A percentile compares a stretch with the other conserved stretches of the same genome.
Evolutionary conservation across 2,113 vertebrate species (phyloP).

Genomic region (Peromyscus polionotus): DNA sequence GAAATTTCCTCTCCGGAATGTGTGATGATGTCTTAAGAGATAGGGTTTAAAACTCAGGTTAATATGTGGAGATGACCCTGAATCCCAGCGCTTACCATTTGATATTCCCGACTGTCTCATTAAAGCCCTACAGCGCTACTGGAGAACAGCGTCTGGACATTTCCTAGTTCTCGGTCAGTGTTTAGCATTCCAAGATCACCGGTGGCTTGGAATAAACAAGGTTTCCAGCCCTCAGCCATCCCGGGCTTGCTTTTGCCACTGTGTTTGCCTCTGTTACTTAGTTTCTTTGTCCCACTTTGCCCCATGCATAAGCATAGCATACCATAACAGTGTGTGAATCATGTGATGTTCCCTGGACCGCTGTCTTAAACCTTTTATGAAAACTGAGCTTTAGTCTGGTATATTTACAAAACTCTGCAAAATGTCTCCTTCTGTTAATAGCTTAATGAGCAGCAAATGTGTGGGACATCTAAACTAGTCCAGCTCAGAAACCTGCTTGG

Average conservation of each 20-base stretch:
- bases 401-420: background rate
- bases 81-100: background rate
- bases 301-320: background rate
- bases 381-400: background rate
- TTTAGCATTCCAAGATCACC: background rate
- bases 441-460: background rate
- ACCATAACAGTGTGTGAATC: background rate
- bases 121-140: background rate
- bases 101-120: background rate
- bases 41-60: constrained; percentile 57
- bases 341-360: background rate
- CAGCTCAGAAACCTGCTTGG: background rate
- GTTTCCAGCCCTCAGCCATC: background rate
- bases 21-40: constrained; percentile 53
- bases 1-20: constrained; percentile 27
- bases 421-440: background rate
- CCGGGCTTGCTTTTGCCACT: background rate
- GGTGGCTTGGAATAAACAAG: background rate
- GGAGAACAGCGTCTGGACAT: background rate
- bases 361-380: background rate
- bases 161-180: background rate
- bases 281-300: background rate
- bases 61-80: constrained; percentile 7
- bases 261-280: background rate
- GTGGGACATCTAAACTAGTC: background rate